Percentiles rank a stretch among this genome's conserved stretches.
phyloP scores from a whole-genome alignment of 2,888 invertebrate genomes.

The Drosophila infuscata region DNA sequence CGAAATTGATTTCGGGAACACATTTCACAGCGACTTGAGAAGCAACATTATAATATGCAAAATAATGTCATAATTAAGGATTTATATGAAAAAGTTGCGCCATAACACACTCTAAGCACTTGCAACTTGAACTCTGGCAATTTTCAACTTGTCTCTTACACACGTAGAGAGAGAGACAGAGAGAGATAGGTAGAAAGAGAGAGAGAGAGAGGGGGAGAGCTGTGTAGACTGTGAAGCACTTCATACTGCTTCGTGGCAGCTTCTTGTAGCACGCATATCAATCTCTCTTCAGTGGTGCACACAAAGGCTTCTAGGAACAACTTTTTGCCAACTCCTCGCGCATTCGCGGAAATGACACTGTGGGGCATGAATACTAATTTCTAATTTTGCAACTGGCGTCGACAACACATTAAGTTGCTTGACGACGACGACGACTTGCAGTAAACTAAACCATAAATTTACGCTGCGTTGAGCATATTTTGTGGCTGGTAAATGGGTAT shows the following conservation, averaged over 20 bases:
- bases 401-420: constrained; percentile 73
- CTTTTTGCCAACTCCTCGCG: constrained; percentile 61
- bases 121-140: constrained; percentile 65
- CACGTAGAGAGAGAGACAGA: constrained; percentile 6
- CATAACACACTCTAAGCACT: constrained; percentile 63
- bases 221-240: constrained; percentile 48
- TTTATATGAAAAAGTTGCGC: constrained; percentile 77
- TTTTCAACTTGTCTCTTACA: constrained; percentile 61
- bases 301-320: constrained; percentile 52
- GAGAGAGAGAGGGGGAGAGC: background rate
- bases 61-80: constrained; percentile 84
- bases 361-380: constrained; percentile 84
- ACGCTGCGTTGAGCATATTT: constrained; percentile 69
- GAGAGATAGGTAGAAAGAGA: too few relatives aligned
- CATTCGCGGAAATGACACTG: constrained; percentile 83
- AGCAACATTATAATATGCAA: constrained; percentile 78
- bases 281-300: constrained; percentile 53
- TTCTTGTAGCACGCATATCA: constrained; percentile 58
- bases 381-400: constrained; percentile 80
- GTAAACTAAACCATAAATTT: constrained; percentile 72
- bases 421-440: constrained; percentile 43
- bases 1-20: constrained; percentile 18
- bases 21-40: constrained; percentile 1
- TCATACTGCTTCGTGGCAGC: constrained; percentile 56
- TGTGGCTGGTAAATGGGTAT: constrained; percentile 61